Evolutionary conservation across 1,140 invertebrate species (phyloP).

Genomic region (Fragariocoptes setiger): DNA sequence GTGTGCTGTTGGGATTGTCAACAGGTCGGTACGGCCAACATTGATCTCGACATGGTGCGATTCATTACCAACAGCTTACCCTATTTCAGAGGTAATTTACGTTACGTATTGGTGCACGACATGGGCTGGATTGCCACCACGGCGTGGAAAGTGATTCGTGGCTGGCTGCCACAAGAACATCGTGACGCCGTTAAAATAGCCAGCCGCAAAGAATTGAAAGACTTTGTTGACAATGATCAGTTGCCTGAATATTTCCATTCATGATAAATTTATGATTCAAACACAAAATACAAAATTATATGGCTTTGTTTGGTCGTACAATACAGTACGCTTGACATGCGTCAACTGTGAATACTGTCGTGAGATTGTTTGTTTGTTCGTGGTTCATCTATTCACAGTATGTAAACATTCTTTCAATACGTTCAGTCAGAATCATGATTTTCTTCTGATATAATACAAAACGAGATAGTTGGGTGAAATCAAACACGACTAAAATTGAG

Average conservation of each 20-base stretch:
- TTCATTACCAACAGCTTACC: constrained; percentile 7
- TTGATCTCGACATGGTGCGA: constrained; percentile 8
- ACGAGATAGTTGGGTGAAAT: no score
- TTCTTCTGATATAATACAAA: no score
- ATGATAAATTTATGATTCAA: no score
- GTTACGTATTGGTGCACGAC: constrained; percentile 8
- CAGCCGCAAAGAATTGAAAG: constrained; percentile 5
- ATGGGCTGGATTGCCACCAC: constrained; percentile 9
- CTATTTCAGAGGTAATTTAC: constrained; percentile 8
- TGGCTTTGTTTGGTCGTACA: no score
- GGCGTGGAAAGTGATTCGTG: constrained; percentile 7
- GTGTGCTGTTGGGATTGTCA: constrained; percentile 4
- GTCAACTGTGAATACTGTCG: no score
- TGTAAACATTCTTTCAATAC: no score
- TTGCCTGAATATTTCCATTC: no score
- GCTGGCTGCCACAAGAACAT: constrained; percentile 6
- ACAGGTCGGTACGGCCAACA: constrained; percentile 3
- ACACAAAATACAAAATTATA: no score
- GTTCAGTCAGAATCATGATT: no score
- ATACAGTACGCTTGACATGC: no score
- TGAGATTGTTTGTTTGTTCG: no score
- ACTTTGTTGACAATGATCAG: constrained; percentile 6
- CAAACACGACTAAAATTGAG: constrained; percentile 13
- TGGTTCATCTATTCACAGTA: no score
- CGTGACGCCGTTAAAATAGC: constrained; percentile 7